Percentiles rank a stretch among this genome's conserved stretches.
Conservation (phyloP, 2,113 vertebrate species). For the Uropsilus gracilis region DNA sequence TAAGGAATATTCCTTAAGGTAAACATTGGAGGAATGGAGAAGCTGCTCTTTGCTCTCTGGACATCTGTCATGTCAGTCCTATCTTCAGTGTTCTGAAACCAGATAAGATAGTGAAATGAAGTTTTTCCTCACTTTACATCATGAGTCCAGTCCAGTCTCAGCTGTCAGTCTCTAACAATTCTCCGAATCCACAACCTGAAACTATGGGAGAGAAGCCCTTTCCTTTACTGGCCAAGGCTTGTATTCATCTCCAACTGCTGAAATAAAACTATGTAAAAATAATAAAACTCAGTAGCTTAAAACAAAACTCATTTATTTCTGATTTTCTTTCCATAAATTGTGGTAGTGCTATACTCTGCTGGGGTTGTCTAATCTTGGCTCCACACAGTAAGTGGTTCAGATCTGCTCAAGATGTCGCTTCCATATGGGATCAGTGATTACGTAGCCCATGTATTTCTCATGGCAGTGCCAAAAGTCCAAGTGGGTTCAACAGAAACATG, state of each 20-base stretch:
- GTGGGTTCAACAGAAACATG: not conserved
- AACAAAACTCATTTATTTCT: not conserved
- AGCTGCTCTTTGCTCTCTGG: no score
- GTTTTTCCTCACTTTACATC: no score
- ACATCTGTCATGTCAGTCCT: no score
- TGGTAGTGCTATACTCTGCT: not conserved
- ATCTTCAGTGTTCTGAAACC: no score
- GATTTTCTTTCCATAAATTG: not conserved
- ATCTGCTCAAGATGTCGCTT: not conserved
- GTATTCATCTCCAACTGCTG: not conserved
- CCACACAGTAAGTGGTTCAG: not conserved
- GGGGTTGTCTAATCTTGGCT: not conserved
- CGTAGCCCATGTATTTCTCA: not conserved
- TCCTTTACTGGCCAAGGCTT: not conserved
- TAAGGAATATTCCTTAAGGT: no score
- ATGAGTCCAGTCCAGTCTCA: no score
- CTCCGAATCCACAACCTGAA: not conserved
- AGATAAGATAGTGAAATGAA: no score
- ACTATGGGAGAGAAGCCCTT: not conserved
- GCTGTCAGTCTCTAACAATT: no score
- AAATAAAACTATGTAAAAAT: slow-evolving; percentile 31
- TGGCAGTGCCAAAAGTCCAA: not conserved
- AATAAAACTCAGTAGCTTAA: slow-evolving; percentile 11
- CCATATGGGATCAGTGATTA: not conserved
- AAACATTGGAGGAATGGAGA: no score